Base-by-base conservation (phyloP, 2,888 invertebrate species). In the Elysia crispata region DNA sequence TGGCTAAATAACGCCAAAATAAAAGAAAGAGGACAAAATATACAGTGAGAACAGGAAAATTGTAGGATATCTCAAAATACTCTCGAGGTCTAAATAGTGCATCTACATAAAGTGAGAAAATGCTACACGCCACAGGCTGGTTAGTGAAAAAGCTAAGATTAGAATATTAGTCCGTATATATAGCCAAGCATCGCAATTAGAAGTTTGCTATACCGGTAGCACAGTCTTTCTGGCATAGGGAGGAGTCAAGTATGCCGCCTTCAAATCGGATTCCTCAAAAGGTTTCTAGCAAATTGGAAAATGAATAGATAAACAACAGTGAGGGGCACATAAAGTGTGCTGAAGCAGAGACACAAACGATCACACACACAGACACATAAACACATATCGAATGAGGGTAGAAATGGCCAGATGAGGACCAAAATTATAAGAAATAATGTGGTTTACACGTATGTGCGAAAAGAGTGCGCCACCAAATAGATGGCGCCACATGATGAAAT, bases 231-330 rank as follows among this genome's bases (percentile, higher is more conserved):
- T 87, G 78, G 88, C 88, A 85, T 89, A 86, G 18, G 87, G 88
- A 64, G 91, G 91, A 49, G 90, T 91, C 76, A 84, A 85, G 80
- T 89, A 84, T n/a, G 90, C 90, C 75, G 84, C 85, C 79, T 83
- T 81, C 69, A 91, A 81, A 67, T 91, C 91, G 54, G 83, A 84
- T 83, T 90, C 90, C 81, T 91, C 89, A 85, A 91, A 91, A 62
- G 91, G 91, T 77, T 86, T 89, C 91, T 91, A n/a, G 33, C 50
- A 33, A 28, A 41, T 41, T 41, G 11, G 74, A 60, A n/a, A 33
- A 20, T 33, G 15, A 70, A 13, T 15, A 60, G 41, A 62, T 13
- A 8, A 49, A 18, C 23, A 18, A 30, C 25, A 30, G 8, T 18
- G 23, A 18, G 23, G n/a, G 73, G 3, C 23, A 73, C 41, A 50